These are phyloP conservation scores for Xylota segnis DNA, from an alignment of 2,888 invertebrate species.

Conservation along the genomic window DNA sequence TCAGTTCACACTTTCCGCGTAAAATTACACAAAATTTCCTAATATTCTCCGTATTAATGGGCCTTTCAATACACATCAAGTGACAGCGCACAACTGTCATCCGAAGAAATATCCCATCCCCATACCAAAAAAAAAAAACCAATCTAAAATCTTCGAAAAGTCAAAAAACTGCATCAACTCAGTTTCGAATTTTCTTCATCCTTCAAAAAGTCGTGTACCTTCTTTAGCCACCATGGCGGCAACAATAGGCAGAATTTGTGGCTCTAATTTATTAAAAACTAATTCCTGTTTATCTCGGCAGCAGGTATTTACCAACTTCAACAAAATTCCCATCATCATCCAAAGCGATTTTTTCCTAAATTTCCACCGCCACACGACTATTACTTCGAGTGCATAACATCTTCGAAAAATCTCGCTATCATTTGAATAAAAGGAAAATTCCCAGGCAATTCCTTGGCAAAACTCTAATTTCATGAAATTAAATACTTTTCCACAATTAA, in stretches of 20 bases:
- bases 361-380: slow-evolving; percentile 20
- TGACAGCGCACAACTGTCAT: slow-evolving; percentile 50
- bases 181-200: slow-evolving; percentile 79
- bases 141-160: slow-evolving; percentile 65
- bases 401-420: slow-evolving; percentile 59
- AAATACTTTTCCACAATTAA: neutral
- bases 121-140: slow-evolving; percentile 16
- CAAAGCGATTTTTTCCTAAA: slow-evolving; percentile 35
- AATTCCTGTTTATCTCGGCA: slow-evolving; percentile 88
- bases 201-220: slow-evolving; percentile 81
- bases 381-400: slow-evolving; percentile 68
- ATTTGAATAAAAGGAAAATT: slow-evolving; percentile 25
- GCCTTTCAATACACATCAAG: neutral
- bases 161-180: slow-evolving; percentile 74
- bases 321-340: slow-evolving; percentile 23
- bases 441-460: slow-evolving; percentile 19
- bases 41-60: neutral
- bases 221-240: slow-evolving; percentile 92
- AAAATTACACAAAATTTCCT: neutral
- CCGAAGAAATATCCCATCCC: slow-evolving; percentile 35
- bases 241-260: slow-evolving; percentile 93
- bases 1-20: too few relatives aligned
- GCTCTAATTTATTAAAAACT: slow-evolving; percentile 92
- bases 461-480: slow-evolving; percentile 21
- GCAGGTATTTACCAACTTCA: slow-evolving; percentile 86